These are phyloP conservation scores for Cerastoderma edule DNA, from an alignment of 2,888 invertebrate genomes.

Conservation along the genomic window DNA sequence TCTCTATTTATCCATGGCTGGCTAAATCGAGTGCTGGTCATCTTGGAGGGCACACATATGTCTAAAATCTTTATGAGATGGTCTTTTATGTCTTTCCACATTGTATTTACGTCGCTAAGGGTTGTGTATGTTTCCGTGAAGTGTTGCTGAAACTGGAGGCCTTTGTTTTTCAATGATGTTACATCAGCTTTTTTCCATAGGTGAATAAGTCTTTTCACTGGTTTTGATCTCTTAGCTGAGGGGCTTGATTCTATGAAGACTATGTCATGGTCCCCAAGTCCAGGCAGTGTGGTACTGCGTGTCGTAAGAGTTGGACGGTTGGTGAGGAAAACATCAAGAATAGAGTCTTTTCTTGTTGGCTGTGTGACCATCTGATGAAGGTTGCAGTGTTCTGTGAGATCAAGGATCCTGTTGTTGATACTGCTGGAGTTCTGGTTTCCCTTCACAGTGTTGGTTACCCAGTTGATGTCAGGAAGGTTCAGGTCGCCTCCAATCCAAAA, in stretches of 20 bases:
- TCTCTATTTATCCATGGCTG: too few relatives aligned
- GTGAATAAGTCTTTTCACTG: neutral
- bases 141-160: too few relatives aligned
- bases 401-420: neutral
- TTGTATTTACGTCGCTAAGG: too few relatives aligned
- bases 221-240: neutral
- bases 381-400: neutral
- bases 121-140: too few relatives aligned
- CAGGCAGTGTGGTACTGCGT: neutral
- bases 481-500: too few relatives aligned
- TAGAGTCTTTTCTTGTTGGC: neutral
- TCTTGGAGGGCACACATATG: too few relatives aligned
- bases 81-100: too few relatives aligned
- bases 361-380: neutral
- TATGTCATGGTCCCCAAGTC: neutral
- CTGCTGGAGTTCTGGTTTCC: constrained; percentile 2
- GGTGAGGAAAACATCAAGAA: neutral
- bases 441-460: neutral
- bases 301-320: neutral
- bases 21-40: too few relatives aligned
- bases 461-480: neutral
- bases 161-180: too few relatives aligned
- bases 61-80: too few relatives aligned
- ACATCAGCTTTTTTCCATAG: too few relatives aligned
- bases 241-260: neutral